phyloP scores from a whole-genome alignment of 2,888 invertebrate genomes.

The Xylota sylvarum region DNA sequence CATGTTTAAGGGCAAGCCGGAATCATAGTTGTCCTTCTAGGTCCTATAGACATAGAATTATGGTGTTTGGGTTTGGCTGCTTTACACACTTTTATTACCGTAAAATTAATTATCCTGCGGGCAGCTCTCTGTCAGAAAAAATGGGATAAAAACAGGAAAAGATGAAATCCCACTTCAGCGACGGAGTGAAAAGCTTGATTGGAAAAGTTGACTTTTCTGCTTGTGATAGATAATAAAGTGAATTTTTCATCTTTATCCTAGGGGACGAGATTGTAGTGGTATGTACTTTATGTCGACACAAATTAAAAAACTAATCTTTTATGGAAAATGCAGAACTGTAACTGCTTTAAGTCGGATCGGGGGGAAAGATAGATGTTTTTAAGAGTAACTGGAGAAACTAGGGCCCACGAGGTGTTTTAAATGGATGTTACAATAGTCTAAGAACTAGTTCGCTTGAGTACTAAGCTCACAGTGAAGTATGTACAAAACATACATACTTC shows the following conservation, averaged over 20 bases:
- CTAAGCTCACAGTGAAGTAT: no score
- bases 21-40: slow-evolving; percentile 34
- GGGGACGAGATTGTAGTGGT: not conserved
- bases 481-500: no score
- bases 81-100: slow-evolving; percentile 55
- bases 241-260: not conserved
- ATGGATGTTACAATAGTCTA: no score
- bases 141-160: not conserved
- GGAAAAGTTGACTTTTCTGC: slow-evolving; percentile 56
- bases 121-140: slow-evolving; percentile 3
- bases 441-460: no score
- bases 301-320: slow-evolving; percentile 18
- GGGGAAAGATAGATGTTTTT: no score
- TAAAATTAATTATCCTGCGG: slow-evolving; percentile 58
- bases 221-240: slow-evolving; percentile 49
- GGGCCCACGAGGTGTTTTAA: no score
- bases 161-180: slow-evolving; percentile 31
- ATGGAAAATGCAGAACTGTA: not conserved
- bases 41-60: slow-evolving; percentile 27
- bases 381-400: no score
- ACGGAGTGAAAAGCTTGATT: slow-evolving; percentile 46
- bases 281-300: not conserved
- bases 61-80: slow-evolving; percentile 43
- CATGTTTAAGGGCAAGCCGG: slow-evolving; percentile 40
- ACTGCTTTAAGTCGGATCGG: no score